Conservation (phyloP, 1,140 invertebrate species). For the Mizuhopecten yessoensis region DNA sequence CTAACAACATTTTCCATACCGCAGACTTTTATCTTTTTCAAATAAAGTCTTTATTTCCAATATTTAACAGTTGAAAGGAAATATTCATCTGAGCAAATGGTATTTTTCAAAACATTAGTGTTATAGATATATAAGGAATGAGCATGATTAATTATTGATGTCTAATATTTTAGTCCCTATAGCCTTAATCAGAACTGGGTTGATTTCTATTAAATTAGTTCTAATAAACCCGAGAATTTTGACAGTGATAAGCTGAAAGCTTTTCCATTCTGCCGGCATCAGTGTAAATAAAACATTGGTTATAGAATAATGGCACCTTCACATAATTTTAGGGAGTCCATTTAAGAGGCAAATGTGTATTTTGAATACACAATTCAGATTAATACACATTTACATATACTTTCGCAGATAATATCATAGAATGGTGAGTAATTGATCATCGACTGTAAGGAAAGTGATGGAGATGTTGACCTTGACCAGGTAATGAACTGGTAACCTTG, state of each 20-base stretch:
- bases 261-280: not conserved
- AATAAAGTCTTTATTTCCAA: too few relatives aligned
- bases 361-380: not conserved
- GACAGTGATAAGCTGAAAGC: not conserved
- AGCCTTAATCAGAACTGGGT: not conserved
- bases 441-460: too few relatives aligned
- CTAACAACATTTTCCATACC: not conserved
- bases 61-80: too few relatives aligned
- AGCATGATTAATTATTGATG: not conserved
- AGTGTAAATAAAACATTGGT: not conserved
- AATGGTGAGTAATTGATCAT: too few relatives aligned
- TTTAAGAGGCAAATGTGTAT: not conserved
- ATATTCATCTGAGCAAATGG: too few relatives aligned
- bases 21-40: too few relatives aligned
- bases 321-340: not conserved
- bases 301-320: not conserved
- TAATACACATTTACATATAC: not conserved
- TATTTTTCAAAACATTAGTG: too few relatives aligned
- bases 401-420: too few relatives aligned
- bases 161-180: constrained; percentile 1
- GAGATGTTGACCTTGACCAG: too few relatives aligned
- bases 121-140: not conserved
- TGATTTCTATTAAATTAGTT: constrained; percentile 21
- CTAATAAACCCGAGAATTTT: not conserved
- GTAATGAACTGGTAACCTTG: too few relatives aligned